Percentiles rank a stretch among this genome's conserved stretches.
Evolutionary conservation across 2,888 invertebrate genomes (phyloP).

Genomic region (Drosophila ezoana): DNA sequence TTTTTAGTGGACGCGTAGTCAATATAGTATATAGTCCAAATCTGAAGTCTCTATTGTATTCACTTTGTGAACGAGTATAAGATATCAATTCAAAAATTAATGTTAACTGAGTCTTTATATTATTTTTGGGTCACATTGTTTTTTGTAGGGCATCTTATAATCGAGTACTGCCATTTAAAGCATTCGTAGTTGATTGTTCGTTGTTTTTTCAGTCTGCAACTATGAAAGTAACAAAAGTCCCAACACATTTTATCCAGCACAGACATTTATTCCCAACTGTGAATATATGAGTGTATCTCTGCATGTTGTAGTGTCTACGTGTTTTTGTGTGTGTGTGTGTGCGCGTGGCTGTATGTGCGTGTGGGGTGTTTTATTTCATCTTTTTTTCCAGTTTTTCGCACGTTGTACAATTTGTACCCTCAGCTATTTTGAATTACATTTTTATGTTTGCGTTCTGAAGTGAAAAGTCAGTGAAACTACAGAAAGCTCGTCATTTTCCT

Average conservation of each 20-base stretch:
- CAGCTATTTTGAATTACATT: constrained; percentile 58
- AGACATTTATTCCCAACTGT: constrained; percentile 50
- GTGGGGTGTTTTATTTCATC: constrained; percentile 26
- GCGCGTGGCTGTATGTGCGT: neutral
- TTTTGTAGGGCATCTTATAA: neutral
- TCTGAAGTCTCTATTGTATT: too few species aligned
- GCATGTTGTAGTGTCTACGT: neutral
- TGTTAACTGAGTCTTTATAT: too few species aligned
- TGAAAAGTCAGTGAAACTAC: constrained; percentile 36
- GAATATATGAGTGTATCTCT: constrained; percentile 25
- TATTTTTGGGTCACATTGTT: neutral
- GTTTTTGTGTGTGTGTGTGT: neutral
- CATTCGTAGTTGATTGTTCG: neutral
- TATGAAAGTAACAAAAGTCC: constrained; percentile 7
- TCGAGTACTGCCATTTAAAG: neutral
- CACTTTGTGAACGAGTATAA: too few species aligned
- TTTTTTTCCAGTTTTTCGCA: constrained; percentile 38
- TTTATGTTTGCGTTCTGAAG: constrained; percentile 42
- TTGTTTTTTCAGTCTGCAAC: constrained; percentile 4
- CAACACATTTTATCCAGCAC: constrained; percentile 26
- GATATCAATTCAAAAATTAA: neutral
- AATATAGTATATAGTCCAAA: too few species aligned
- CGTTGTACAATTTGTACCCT: constrained; percentile 48
- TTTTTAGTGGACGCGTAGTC: too few species aligned
- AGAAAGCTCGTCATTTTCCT: constrained; percentile 2